Percentiles rank a stretch among this genome's conserved stretches.
Evolutionary conservation across 2,797 vertebrate species (phyloP).

Genomic region (Petrocephalus sullivani): DNA sequence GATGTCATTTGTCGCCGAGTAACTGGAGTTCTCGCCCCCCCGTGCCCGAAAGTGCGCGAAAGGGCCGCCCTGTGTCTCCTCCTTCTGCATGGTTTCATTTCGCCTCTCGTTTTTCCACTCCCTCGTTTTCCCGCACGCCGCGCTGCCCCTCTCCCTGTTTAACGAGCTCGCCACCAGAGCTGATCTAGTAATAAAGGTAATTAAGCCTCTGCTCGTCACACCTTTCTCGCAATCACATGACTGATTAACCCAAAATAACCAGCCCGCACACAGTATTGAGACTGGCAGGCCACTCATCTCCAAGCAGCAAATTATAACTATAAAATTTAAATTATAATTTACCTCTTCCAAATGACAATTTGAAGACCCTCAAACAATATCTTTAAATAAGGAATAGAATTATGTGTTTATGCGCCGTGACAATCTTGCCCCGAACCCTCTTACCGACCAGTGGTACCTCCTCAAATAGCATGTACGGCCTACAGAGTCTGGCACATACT

Average conservation of each 20-base stretch:
- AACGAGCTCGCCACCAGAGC: not conserved
- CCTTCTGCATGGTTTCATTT: not conserved
- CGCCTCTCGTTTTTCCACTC: not conserved
- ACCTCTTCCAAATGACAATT: not conserved
- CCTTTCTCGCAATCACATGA: slow-evolving; percentile 60
- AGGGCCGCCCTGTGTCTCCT: not conserved
- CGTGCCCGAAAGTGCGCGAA: not conserved
- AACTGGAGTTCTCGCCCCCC: not conserved
- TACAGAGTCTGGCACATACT: not conserved
- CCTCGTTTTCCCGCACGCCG: not conserved
- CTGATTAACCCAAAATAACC: slow-evolving; percentile 64
- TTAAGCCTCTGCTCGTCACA: slow-evolving; percentile 53
- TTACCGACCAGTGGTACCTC: not conserved
- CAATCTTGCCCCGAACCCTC: not conserved
- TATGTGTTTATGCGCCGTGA: not conserved
- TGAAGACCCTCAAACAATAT: not conserved
- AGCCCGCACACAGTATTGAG: slow-evolving; percentile 62
- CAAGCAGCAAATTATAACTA: slow-evolving; percentile 28
- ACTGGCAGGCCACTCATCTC: slow-evolving; percentile 62
- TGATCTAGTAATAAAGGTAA: slow-evolving; percentile 1
- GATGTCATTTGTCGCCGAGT: slow-evolving; percentile 13
- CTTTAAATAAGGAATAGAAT: not conserved
- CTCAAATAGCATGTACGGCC: not conserved
- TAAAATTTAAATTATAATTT: slow-evolving; percentile 13
- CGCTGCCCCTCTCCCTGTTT: not conserved